Percentiles rank a stretch among this genome's conserved stretches.
Evolutionary conservation across 2,888 invertebrate genomes (phyloP).

Genomic region (Tenthredo mesomela): DNA sequence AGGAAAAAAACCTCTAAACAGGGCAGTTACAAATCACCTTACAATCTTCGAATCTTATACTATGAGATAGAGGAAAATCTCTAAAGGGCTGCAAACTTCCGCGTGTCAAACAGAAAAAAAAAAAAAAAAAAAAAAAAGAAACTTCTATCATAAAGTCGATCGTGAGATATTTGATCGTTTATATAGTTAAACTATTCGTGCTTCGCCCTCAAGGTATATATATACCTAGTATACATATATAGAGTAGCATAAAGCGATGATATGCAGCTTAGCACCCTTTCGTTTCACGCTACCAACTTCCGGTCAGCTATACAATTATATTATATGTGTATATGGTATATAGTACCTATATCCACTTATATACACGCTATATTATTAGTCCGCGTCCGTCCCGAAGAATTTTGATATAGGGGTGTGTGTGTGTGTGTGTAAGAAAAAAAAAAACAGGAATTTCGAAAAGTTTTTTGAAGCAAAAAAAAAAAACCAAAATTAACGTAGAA

Average conservation of each 20-base stretch:
- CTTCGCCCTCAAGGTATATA: background rate
- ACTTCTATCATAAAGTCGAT: background rate
- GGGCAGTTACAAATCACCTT: background rate
- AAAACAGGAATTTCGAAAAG: background rate
- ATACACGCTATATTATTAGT: background rate
- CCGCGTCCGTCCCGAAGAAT: background rate
- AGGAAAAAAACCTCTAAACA: background rate
- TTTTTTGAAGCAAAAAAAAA: too few relatives aligned
- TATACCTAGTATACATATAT: background rate
- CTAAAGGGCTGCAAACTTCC: background rate
- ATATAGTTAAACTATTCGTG: background rate
- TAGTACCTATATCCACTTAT: background rate
- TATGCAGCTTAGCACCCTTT: conserved; percentile 37
- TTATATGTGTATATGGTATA: background rate
- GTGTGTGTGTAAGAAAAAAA: background rate
- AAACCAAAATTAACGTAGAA: background rate
- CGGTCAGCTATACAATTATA: background rate
- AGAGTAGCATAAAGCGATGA: conserved; percentile 24
- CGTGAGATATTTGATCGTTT: background rate
- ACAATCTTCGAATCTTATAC: background rate
- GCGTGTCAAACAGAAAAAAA: background rate
- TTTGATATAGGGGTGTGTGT: background rate
- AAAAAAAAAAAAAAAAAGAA: background rate
- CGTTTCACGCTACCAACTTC: conserved; percentile 2
- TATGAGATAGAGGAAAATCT: background rate